Percentiles rank a stretch among this genome's conserved stretches.
These are phyloP conservation scores for Cyclophora albipunctata DNA, from an alignment of 2,888 invertebrate genomes.

Conservation along the genomic window DNA sequence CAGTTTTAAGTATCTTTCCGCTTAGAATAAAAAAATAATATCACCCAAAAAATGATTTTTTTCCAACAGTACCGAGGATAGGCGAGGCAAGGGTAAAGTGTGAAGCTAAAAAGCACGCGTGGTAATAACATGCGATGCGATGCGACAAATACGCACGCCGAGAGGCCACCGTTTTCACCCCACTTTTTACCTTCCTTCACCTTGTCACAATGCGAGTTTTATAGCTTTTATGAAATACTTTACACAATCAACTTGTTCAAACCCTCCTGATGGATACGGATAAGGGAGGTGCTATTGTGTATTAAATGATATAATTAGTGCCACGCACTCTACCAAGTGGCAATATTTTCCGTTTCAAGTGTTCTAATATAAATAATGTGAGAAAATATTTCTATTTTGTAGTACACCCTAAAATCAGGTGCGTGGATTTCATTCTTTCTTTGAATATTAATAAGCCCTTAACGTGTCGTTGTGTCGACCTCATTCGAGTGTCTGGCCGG, in stretches of 20 bases:
- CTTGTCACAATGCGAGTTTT: slow-evolving; percentile 62
- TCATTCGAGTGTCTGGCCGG: slow-evolving; percentile 20
- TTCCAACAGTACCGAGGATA: too few relatives aligned
- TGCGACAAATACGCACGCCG: slow-evolving; percentile 24
- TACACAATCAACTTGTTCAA: slow-evolving; percentile 61
- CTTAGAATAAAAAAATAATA: too few relatives aligned
- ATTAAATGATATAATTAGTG: slow-evolving; percentile 55
- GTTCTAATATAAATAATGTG: not conserved
- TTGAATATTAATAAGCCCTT: slow-evolving; percentile 20
- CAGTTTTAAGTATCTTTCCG: too few relatives aligned
- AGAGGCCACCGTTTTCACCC: slow-evolving; percentile 39
- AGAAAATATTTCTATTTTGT: too few relatives aligned
- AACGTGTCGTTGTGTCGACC: slow-evolving; percentile 18
- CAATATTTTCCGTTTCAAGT: slow-evolving; percentile 8
- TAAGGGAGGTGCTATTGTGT: slow-evolving; percentile 47
- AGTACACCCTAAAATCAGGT: slow-evolving; percentile 1
- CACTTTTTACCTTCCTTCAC: slow-evolving; percentile 60
- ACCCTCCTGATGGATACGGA: slow-evolving; percentile 45
- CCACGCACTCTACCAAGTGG: slow-evolving; percentile 40
- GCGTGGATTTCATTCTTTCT: slow-evolving; percentile 7
- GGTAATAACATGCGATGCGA: not conserved
- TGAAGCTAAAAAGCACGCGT: slow-evolving; percentile 15
- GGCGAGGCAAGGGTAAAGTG: not conserved
- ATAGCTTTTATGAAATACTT: slow-evolving; percentile 63
- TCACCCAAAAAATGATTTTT: too few relatives aligned